Evolutionary conservation across 37 sponge, comb jelly and placozoan genomes (phyloP), one percentile per base, ranked within the genome.

Genomic region (Ianthella basta): DNA sequence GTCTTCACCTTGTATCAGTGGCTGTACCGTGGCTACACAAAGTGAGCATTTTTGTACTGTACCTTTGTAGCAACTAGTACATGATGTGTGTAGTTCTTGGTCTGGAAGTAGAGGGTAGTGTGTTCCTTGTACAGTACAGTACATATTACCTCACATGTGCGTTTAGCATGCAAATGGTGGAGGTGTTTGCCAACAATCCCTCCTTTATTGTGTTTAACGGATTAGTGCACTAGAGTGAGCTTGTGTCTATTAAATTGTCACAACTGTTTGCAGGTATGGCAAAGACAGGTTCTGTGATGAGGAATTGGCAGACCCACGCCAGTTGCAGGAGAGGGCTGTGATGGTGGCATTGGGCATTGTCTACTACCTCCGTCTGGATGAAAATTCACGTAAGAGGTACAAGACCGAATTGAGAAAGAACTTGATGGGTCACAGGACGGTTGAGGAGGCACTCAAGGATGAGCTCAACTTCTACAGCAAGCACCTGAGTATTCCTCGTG

Each of bases 341-440:
- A 25, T 87, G 59, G 81, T 84, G 29, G 60, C 92, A 14, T 59
- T 91, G 36, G 92, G 88, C 14, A 36, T 91, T 36, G 92, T 91
- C 20, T 91, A 91, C 72, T 91, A 88, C 80, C 2, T 91, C 55
- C 53, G 92, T 14, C 56, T 91, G 36, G 83, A 85, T 80, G 80
- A 75, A 15, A 56, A 67, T 33, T 88, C 75, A 35, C 30, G 88
- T 40, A 19, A 59, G 12, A 29, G 56, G 29, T 91, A 86, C 56
- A 21, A 30, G 29, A 23, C 0, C 15, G 59, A 57, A 12, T 44
- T 87, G 23, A 75, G 10, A 50, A 36, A 36, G 25, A 41, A 24
- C 16, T 4, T 53, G 25, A 40, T 36, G 25, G n/a, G 33, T 0
- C 1, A 24, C 54, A 75, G 5, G n/a, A 41, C 33, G 12, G 55